Conservation (phyloP, 2,797 vertebrate species). For the Acipenser transmontanus region DNA sequence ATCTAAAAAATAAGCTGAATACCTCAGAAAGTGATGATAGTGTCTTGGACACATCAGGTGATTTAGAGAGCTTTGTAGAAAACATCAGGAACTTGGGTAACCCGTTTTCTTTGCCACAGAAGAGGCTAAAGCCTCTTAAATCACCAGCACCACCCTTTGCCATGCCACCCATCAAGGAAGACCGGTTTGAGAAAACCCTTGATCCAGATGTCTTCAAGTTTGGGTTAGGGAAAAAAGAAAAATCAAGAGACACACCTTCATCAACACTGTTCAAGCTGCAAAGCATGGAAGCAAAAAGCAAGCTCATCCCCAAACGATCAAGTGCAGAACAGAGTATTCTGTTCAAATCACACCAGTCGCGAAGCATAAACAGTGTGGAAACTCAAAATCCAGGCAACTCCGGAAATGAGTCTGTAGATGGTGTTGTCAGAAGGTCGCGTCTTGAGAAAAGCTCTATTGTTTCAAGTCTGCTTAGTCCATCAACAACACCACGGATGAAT, state of each 20-base stretch:
- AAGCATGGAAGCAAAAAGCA: slow-evolving; percentile 57
- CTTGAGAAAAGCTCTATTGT: slow-evolving; percentile 84
- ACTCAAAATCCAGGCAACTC: slow-evolving; percentile 30
- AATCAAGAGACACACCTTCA: slow-evolving; percentile 57
- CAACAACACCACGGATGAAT: slow-evolving; percentile 37
- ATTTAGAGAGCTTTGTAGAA: slow-evolving; percentile 78
- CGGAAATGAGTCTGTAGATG: slow-evolving; percentile 47
- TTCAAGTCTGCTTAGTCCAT: slow-evolving; percentile 64
- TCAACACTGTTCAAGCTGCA: slow-evolving; percentile 73
- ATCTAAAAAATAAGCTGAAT: slow-evolving; percentile 39
- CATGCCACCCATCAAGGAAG: slow-evolving; percentile 90
- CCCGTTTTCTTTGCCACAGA: slow-evolving; percentile 69
- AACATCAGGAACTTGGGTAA: slow-evolving; percentile 80
- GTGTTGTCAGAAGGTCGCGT: slow-evolving; percentile 58
- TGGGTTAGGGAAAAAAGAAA: slow-evolving; percentile 71
- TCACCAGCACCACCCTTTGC: slow-evolving; percentile 64
- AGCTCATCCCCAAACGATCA: slow-evolving; percentile 49
- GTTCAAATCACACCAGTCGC: slow-evolving; percentile 55
- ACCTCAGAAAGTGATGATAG: slow-evolving; percentile 61
- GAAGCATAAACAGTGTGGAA: slow-evolving; percentile 23
- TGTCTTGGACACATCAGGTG: slow-evolving; percentile 63
- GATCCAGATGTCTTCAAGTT: slow-evolving; percentile 78
- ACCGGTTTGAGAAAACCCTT: slow-evolving; percentile 78
- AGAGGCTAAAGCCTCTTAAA: slow-evolving; percentile 69
- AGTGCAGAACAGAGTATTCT: slow-evolving; percentile 76